Percentiles rank a stretch among this genome's conserved stretches.
Conservation (phyloP, 2,113 vertebrate genomes). For the Mastomys coucha region DNA sequence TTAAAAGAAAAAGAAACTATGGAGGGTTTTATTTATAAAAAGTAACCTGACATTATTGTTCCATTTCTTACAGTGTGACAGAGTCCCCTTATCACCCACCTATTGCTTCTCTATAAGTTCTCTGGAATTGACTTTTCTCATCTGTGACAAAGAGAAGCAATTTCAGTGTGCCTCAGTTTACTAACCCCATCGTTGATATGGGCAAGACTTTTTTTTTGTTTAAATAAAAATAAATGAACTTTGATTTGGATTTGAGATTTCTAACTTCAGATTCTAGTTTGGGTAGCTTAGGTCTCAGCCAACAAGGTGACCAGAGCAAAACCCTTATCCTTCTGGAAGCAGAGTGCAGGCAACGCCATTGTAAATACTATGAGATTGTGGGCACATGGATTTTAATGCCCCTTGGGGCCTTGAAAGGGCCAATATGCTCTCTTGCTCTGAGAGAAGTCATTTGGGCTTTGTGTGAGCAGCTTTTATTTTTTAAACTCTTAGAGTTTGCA, state of each 20-base stretch:
- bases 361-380: too few relatives aligned
- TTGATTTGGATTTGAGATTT: constrained; percentile 50
- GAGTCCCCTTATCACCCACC: neutral
- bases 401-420: neutral
- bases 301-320: neutral
- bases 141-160: neutral
- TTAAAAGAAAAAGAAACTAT: constrained; percentile 41
- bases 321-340: neutral
- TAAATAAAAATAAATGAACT: neutral
- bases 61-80: constrained; percentile 34
- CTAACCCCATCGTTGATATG: neutral
- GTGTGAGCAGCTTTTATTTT: neutral
- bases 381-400: neutral
- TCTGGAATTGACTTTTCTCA: constrained; percentile 13
- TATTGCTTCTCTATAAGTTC: constrained; percentile 27
- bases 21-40: neutral
- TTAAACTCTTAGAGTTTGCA: neutral
- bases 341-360: neutral
- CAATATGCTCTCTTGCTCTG: neutral
- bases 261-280: neutral
- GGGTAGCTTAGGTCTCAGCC: neutral
- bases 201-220: neutral
- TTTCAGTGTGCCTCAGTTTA: neutral
- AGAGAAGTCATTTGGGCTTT: neutral
- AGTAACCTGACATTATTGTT: neutral